Percentiles rank a stretch among this genome's conserved stretches.
Evolutionary conservation across 2,888 invertebrate species (phyloP).

Genomic region (Chymomyza caudatula): DNA sequence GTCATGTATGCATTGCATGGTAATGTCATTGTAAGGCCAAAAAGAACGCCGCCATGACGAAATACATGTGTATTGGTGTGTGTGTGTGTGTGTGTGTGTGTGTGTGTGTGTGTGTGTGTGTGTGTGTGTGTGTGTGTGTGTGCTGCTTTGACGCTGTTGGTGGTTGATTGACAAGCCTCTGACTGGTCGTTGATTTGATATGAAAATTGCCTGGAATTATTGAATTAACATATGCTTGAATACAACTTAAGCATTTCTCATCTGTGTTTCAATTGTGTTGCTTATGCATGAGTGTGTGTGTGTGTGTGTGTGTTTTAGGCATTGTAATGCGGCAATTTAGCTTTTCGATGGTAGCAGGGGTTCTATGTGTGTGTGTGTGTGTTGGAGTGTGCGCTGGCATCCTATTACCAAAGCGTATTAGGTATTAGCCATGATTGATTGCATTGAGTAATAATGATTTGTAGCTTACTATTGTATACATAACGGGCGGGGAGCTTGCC

Average conservation of each 20-base stretch:
- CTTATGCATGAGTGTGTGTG: conserved; percentile 14
- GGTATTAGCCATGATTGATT: conserved; percentile 70
- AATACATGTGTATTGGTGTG: not conserved
- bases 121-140: conserved; percentile 3
- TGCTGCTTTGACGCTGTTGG: conserved; percentile 23
- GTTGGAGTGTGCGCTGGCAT: conserved; percentile 43
- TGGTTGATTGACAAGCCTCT: conserved; percentile 58
- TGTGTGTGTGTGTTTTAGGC: conserved; percentile 1
- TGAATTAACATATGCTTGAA: conserved; percentile 73
- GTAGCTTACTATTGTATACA: conserved; percentile 32
- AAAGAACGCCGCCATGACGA: not conserved
- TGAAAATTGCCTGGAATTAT: conserved; percentile 74
- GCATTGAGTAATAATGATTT: conserved; percentile 72
- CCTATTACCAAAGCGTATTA: conserved; percentile 72
- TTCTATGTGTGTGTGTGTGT: conserved; percentile 4
- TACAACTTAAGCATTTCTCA: conserved; percentile 62
- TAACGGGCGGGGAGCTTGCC: conserved; percentile 1
- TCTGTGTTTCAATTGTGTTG: not conserved
- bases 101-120: conserved; percentile 4
- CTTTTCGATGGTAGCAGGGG: not conserved
- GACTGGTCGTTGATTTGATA: conserved; percentile 58
- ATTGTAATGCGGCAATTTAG: conserved; percentile 8
- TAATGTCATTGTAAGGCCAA: conserved; percentile 39
- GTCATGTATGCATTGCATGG: conserved; percentile 45
- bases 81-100: conserved; percentile 1